These are phyloP conservation scores for Sprattus sprattus DNA, from an alignment of 2,113 vertebrate genomes.

Conservation along the genomic window DNA sequence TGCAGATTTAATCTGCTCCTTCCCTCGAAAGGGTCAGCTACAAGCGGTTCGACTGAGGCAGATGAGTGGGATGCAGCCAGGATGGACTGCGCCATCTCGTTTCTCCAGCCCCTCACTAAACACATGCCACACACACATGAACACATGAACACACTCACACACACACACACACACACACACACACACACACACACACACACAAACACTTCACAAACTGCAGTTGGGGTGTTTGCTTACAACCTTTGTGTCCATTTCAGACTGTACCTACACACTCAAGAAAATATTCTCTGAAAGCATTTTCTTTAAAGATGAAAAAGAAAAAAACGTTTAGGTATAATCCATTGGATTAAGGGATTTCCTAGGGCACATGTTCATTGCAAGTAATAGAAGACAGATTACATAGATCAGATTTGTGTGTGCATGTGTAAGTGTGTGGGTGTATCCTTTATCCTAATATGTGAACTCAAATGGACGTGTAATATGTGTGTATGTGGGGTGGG, in stretches of 20 bases:
- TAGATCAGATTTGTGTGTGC: slow-evolving; percentile 5
- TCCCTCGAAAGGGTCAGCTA: background rate
- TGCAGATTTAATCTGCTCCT: background rate
- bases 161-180: background rate
- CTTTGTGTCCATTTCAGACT: background rate
- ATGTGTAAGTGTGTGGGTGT: background rate
- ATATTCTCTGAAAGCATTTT: background rate
- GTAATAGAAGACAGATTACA: slow-evolving; percentile 12
- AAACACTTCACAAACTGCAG: background rate
- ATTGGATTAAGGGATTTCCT: background rate
- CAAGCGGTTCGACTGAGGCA: no score
- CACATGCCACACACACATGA: background rate
- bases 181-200: background rate
- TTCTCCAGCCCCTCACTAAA: background rate
- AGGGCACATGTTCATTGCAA: background rate
- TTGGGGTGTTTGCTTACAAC: background rate
- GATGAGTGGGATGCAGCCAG: no score
- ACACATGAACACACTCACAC: background rate
- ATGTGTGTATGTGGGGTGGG: background rate
- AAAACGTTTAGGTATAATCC: background rate
- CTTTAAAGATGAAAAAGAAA: background rate
- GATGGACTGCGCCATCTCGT: background rate
- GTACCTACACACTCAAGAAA: background rate
- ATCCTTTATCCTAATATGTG: background rate
- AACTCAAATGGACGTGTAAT: no score